Percentiles rank a stretch among this genome's conserved stretches.
Evolutionary conservation across 2,888 invertebrate species (phyloP).

Genomic region (Drosophila niveifrons): DNA sequence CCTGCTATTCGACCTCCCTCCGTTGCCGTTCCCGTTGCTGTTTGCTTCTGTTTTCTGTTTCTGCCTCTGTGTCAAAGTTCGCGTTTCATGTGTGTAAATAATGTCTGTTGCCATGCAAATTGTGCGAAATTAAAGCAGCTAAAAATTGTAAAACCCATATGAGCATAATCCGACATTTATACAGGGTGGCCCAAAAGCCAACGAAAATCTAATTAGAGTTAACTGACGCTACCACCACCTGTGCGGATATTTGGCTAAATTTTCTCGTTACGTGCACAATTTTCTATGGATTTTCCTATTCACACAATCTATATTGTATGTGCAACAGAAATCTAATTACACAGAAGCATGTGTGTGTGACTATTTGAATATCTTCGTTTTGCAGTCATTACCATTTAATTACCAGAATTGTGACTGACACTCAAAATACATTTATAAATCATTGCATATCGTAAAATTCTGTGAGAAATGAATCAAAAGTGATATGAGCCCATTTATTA

Average conservation of each 20-base stretch:
- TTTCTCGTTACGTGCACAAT: not conserved
- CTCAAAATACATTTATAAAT: not conserved
- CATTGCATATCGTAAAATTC: not conserved
- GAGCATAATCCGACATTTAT: conserved; percentile 50
- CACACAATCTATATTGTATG: not conserved
- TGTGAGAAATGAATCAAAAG: conserved; percentile 1
- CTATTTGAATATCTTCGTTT: not conserved
- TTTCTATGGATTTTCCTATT: not conserved
- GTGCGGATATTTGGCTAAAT: not conserved
- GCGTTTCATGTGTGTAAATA: conserved; percentile 56
- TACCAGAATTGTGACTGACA: not conserved
- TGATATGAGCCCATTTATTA: not conserved
- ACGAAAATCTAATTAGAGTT: conserved; percentile 17
- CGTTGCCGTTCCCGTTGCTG: not conserved
- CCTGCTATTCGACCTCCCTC: not conserved
- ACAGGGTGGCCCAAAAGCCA: conserved; percentile 57
- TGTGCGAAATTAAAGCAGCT: conserved; percentile 64
- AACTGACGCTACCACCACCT: conserved; percentile 7
- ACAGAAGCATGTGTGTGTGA: not conserved
- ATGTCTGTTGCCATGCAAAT: conserved; percentile 64
- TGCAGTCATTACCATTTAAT: not conserved
- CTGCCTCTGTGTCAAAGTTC: conserved; percentile 66
- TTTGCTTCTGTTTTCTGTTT: not conserved
- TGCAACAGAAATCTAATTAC: not conserved
- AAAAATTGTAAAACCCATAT: conserved; percentile 50